These are phyloP conservation scores for Tromatobia lineatoria DNA, from an alignment of 2,888 invertebrate genomes.

Conservation along the genomic window DNA sequence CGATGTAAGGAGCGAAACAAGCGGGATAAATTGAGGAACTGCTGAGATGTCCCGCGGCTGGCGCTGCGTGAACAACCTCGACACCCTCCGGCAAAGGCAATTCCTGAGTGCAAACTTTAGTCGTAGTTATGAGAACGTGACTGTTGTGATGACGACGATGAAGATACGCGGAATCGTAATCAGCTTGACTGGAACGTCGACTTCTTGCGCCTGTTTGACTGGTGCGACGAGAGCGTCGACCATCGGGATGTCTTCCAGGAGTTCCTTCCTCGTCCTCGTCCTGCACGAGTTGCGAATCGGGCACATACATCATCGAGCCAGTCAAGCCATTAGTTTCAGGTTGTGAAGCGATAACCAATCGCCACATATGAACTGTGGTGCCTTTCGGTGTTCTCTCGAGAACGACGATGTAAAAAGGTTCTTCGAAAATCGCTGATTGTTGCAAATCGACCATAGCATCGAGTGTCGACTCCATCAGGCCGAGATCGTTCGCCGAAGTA, in stretches of 20 bases:
- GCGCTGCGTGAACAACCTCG: slow-evolving; percentile 95
- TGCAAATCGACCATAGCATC: slow-evolving; percentile 97
- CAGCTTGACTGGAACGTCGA: slow-evolving; percentile 82
- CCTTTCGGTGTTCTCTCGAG: slow-evolving; percentile 94
- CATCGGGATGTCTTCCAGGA: slow-evolving; percentile 80
- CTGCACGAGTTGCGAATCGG: slow-evolving; percentile 94
- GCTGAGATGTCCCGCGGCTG: slow-evolving; percentile 98
- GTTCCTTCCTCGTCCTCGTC: slow-evolving; percentile 90
- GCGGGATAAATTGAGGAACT: slow-evolving; percentile 99
- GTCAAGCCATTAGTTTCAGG: slow-evolving; percentile 87
- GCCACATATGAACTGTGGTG: slow-evolving; percentile 98
- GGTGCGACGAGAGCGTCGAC: slow-evolving; percentile 81
- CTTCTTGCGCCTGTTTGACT: slow-evolving; percentile 81
- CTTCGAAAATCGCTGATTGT: slow-evolving; percentile 94
- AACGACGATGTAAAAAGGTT: slow-evolving; percentile 98
- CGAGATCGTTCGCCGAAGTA: slow-evolving; percentile 81
- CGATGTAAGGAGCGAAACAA: slow-evolving; percentile 98
- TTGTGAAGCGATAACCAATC: slow-evolving; percentile 95
- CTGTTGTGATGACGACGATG: slow-evolving; percentile 80
- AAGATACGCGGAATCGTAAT: slow-evolving; percentile 77
- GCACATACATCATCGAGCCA: slow-evolving; percentile 96
- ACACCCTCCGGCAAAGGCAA: slow-evolving; percentile 95
- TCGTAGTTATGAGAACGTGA: slow-evolving; percentile 94
- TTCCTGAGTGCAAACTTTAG: slow-evolving; percentile 96
- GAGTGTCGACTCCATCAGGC: slow-evolving; percentile 89